phyloP scores from a whole-genome alignment of 2,797 vertebrate species.

The Pangasius krempfi region DNA sequence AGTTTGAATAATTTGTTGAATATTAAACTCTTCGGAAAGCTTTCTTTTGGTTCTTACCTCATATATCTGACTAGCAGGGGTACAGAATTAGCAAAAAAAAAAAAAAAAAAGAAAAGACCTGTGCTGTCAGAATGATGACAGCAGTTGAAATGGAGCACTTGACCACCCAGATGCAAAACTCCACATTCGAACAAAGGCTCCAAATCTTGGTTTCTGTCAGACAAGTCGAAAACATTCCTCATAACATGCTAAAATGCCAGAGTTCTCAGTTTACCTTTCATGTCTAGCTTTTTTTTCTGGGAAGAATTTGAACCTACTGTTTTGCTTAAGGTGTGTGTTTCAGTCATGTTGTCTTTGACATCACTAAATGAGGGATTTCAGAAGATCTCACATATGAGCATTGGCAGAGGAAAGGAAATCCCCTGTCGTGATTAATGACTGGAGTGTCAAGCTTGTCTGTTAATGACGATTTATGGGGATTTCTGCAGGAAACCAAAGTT shows the following conservation, averaged over 20 bases:
- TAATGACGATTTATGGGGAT: slow-evolving; percentile 77
- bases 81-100: slow-evolving; percentile 12
- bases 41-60: neutral
- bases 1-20: neutral
- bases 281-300: slow-evolving; percentile 48
- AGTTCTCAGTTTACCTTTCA: slow-evolving; percentile 72
- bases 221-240: slow-evolving; percentile 35
- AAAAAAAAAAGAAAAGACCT: neutral
- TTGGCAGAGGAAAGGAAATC: slow-evolving; percentile 63
- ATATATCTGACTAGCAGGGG: neutral
- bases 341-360: slow-evolving; percentile 65
- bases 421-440: slow-evolving; percentile 70
- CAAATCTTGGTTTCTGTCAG: slow-evolving; percentile 48
- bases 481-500: slow-evolving; percentile 36
- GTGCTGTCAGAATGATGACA: neutral
- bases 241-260: slow-evolving; percentile 57
- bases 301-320: slow-evolving; percentile 63
- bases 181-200: slow-evolving; percentile 46
- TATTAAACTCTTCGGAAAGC: neutral
- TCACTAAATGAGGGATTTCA: slow-evolving; percentile 67
- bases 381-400: slow-evolving; percentile 70
- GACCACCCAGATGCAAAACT: slow-evolving; percentile 36
- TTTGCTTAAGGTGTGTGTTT: slow-evolving; percentile 70
- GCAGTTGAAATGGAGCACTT: slow-evolving; percentile 4
- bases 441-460: slow-evolving; percentile 70